Evolutionary conservation across 2,888 invertebrate genomes (phyloP).

Genomic region (Muschampia plurimacula): DNA sequence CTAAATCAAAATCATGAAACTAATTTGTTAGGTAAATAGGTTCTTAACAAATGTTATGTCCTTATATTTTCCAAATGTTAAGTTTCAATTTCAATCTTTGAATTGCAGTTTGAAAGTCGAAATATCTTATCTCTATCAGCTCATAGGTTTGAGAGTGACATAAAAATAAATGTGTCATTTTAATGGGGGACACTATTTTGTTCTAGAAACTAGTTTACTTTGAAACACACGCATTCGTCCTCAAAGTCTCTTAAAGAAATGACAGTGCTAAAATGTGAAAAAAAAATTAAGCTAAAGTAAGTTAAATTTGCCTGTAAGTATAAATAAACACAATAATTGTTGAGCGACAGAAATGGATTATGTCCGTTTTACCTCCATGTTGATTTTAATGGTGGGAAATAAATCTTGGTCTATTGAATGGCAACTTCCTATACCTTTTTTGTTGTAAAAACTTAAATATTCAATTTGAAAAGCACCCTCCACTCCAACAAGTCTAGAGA

Average conservation of each 20-base stretch:
- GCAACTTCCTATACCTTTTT: background rate
- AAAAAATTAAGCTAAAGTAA: background rate
- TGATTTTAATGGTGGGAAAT: background rate
- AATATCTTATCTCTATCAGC: constrained; percentile 2
- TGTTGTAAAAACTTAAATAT: background rate
- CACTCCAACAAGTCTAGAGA: background rate
- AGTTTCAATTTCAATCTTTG: background rate
- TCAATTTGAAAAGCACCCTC: background rate
- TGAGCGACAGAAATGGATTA: too few relatives aligned
- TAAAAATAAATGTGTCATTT: background rate
- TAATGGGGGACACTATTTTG: background rate
- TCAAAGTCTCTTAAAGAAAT: background rate
- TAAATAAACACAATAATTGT: too few relatives aligned
- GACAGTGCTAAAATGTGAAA: too few relatives aligned
- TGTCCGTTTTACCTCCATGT: too few relatives aligned
- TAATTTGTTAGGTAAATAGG: background rate
- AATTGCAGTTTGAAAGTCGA: constrained; percentile 12
- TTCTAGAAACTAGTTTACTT: background rate
- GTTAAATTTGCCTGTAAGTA: background rate
- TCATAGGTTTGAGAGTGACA: background rate
- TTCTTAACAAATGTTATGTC: background rate
- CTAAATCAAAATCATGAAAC: too few relatives aligned
- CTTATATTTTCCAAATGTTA: background rate
- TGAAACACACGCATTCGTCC: background rate
- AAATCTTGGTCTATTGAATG: background rate